Percentiles rank a stretch among this genome's conserved stretches.
phyloP scores from a whole-genome alignment of 2,113 vertebrate genomes.

The Phalacrocorax aristotelis region DNA sequence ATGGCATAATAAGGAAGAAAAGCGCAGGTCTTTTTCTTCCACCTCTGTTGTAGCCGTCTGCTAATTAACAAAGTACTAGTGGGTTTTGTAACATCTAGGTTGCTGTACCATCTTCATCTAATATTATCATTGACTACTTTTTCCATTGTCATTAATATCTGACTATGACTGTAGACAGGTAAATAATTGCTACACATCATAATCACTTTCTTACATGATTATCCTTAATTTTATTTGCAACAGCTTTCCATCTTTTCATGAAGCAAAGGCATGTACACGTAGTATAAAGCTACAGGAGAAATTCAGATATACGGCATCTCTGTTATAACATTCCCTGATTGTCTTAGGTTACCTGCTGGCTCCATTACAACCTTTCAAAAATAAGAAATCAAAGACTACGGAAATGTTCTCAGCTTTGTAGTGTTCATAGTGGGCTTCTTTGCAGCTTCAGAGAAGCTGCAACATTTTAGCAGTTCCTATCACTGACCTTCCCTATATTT shows the following conservation, averaged over 20 bases:
- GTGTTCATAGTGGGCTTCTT: not conserved
- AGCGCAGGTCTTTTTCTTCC: not conserved
- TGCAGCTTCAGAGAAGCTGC: constrained; percentile 14
- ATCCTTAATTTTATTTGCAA: not conserved
- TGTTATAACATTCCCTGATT: not conserved
- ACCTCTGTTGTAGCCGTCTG: not conserved
- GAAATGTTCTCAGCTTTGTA: constrained; percentile 34
- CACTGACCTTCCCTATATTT: constrained; percentile 33
- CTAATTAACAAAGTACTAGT: not conserved
- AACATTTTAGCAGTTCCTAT: constrained; percentile 37
- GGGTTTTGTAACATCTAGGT: not conserved
- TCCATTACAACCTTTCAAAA: constrained; percentile 28
- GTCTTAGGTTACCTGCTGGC: not conserved
- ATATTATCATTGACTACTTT: not conserved
- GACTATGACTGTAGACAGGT: not conserved
- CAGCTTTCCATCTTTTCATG: not conserved
- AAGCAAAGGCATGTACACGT: not conserved
- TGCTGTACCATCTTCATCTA: not conserved
- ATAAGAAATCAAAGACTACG: constrained; percentile 32
- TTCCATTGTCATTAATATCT: not conserved
- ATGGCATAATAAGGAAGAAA: not conserved
- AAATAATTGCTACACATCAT: not conserved
- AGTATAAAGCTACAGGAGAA: not conserved
- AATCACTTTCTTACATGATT: not conserved
- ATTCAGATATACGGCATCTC: not conserved